phyloP scores from a whole-genome alignment of 1,140 invertebrate genomes.

The Ooceraea biroi region DNA sequence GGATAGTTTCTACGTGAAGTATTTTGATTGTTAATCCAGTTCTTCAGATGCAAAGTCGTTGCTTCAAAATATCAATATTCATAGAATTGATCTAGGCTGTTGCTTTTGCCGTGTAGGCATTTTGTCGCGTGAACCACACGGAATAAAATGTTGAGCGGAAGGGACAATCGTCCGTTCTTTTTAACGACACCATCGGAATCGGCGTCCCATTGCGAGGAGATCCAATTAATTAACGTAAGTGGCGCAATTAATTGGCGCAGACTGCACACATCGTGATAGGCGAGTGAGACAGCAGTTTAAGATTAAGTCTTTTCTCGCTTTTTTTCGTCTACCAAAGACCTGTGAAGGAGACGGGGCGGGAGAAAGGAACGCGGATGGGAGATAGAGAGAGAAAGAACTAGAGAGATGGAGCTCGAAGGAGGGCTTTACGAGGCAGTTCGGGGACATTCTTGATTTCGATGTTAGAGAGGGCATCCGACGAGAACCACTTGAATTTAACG shows the following conservation, averaged over 20 bases:
- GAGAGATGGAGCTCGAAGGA: conserved; percentile 23
- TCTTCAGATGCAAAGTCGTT: no score
- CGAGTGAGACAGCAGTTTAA: conserved; percentile 59
- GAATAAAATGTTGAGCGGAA: not conserved
- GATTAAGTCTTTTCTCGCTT: conserved; percentile 72
- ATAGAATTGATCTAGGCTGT: conserved; percentile 1
- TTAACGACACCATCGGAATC: conserved; percentile 57
- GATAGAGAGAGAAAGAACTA: conserved; percentile 36
- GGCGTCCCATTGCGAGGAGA: conserved; percentile 68
- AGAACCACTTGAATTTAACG: conserved; percentile 82
- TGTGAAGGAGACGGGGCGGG: conserved; percentile 26
- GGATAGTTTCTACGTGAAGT: not conserved
- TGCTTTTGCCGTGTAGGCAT: not conserved
- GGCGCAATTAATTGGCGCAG: conserved; percentile 76
- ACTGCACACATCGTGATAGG: conserved; percentile 32
- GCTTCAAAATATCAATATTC: not conserved
- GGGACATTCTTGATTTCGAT: conserved; percentile 81
- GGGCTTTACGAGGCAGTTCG: conserved; percentile 79
- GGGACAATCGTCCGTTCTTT: conserved; percentile 55
- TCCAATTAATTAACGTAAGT: conserved; percentile 81
- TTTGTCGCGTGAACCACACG: not conserved
- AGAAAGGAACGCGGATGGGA: conserved; percentile 59
- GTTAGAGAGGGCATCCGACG: conserved; percentile 73
- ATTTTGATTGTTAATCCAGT: not conserved
- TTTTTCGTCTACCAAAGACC: conserved; percentile 58